Percentiles rank a stretch among this genome's conserved stretches.
phyloP scores from a whole-genome alignment of 2,113 vertebrate species.

The Solea senegalensis region DNA sequence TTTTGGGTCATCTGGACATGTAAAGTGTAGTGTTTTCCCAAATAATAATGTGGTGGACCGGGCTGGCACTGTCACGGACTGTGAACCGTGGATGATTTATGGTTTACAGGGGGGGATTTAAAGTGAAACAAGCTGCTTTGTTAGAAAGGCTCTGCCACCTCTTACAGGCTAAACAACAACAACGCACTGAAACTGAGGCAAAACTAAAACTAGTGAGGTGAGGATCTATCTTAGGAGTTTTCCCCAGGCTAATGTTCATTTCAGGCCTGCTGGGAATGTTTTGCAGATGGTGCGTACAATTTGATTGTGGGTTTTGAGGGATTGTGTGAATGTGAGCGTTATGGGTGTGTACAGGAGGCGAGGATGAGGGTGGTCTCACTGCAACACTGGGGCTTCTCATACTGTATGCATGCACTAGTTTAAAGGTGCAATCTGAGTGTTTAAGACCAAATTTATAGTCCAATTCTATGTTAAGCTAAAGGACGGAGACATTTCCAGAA shows the following conservation, averaged over 20 bases:
- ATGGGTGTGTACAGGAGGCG: background rate
- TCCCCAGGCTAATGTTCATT: constrained; percentile 48
- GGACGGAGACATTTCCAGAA: too few species aligned
- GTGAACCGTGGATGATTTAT: constrained; percentile 71
- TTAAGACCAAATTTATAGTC: too few species aligned
- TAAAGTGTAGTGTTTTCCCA: constrained; percentile 56
- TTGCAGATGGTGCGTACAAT: constrained; percentile 50
- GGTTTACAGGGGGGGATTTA: constrained; percentile 49
- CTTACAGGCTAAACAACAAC: constrained; percentile 31
- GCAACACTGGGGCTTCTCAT: background rate
- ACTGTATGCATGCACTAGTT: background rate
- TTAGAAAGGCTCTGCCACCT: constrained; percentile 45
- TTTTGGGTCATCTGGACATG: constrained; percentile 47
- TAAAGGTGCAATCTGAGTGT: too few species aligned
- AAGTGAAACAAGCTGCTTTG: constrained; percentile 57
- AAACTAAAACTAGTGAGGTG: constrained; percentile 43
- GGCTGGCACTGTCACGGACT: constrained; percentile 60
- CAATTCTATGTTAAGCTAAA: too few species aligned
- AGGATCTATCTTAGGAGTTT: constrained; percentile 43
- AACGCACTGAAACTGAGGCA: constrained; percentile 39
- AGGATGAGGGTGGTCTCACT: background rate
- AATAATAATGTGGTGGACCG: constrained; percentile 52
- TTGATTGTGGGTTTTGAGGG: constrained; percentile 39
- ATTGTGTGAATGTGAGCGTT: constrained; percentile 7
- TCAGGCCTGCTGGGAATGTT: constrained; percentile 43